Percentiles rank a stretch among this genome's conserved stretches.
Evolutionary conservation across 1,140 invertebrate species (phyloP).

Genomic region (Aphaenogaster rudis): DNA sequence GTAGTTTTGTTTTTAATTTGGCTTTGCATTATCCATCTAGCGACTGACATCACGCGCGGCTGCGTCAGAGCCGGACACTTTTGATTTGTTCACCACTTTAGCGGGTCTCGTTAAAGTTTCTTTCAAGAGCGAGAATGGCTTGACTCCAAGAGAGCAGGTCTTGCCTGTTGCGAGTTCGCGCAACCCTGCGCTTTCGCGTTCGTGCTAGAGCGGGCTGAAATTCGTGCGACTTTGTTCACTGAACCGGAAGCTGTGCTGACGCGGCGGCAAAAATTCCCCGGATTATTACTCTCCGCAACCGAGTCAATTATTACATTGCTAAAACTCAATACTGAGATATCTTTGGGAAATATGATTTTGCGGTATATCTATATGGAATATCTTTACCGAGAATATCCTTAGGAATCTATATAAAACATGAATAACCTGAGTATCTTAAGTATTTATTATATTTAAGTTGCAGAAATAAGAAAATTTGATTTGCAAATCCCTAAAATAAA

Average conservation of each 20-base stretch:
- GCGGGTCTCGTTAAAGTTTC: constrained; percentile 60
- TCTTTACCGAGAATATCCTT: background rate
- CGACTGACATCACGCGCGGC: constrained; percentile 23
- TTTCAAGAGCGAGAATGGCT: constrained; percentile 49
- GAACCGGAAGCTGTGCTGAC: constrained; percentile 36
- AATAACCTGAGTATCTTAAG: background rate
- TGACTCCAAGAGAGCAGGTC: constrained; percentile 6
- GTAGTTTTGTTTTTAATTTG: constrained; percentile 8
- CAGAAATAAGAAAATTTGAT: background rate
- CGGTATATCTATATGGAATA: background rate
- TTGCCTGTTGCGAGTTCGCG: constrained; percentile 44
- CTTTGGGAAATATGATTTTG: background rate
- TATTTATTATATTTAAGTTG: background rate
- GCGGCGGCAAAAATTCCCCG: constrained; percentile 14
- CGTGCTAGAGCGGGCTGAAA: background rate
- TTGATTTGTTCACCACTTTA: constrained; percentile 56
- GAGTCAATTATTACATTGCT: constrained; percentile 21
- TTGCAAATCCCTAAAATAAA: background rate
- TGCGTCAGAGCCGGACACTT: constrained; percentile 31
- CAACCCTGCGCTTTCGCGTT: background rate
- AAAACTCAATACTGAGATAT: constrained; percentile 15
- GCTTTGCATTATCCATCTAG: background rate
- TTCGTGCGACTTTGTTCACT: constrained; percentile 11
- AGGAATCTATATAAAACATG: background rate
- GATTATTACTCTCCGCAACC: constrained; percentile 26